A percentile compares a stretch with the other conserved stretches of the same genome.
Evolutionary conservation across 2,888 invertebrate species (phyloP).

Genomic region (Temnothorax rugatulus): DNA sequence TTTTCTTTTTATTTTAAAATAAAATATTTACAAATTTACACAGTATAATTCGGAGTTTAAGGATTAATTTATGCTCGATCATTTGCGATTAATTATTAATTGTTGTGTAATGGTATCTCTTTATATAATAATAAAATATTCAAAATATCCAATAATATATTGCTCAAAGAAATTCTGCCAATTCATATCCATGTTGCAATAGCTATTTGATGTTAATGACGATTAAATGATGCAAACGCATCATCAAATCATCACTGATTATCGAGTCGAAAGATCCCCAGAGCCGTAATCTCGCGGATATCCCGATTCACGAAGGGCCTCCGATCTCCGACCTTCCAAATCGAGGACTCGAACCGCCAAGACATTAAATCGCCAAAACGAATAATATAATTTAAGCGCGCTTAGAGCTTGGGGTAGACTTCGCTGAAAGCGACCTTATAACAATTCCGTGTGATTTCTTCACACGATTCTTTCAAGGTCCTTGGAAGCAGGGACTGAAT

Average conservation of each 20-base stretch:
- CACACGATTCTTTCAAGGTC: background rate
- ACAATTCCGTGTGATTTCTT: conserved; percentile 10
- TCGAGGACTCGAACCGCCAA: conserved; percentile 23
- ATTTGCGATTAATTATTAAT: conserved; percentile 4
- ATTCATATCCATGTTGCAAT: conserved; percentile 18
- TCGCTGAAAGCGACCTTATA: conserved; percentile 16
- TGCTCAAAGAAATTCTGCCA: conserved; percentile 47
- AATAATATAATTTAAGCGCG: conserved; percentile 34
- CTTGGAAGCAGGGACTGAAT: background rate
- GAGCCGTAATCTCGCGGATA: conserved; percentile 33
- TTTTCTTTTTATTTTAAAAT: conserved; percentile 6
- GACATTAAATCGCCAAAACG: conserved; percentile 22
- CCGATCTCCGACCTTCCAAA: conserved; percentile 7
- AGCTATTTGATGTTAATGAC: background rate
- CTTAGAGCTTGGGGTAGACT: conserved; percentile 18
- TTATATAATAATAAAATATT: conserved; percentile 27
- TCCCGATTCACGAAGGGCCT: conserved; percentile 27
- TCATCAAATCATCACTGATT: background rate
- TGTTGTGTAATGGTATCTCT: background rate
- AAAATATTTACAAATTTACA: conserved; percentile 15
- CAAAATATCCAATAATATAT: conserved; percentile 12
- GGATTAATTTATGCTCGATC: conserved; percentile 19
- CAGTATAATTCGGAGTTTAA: conserved; percentile 10
- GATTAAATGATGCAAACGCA: background rate
- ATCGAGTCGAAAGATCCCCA: background rate